phyloP scores from a whole-genome alignment of 1,140 invertebrate genomes.

The Philopotamus ludificatus region DNA sequence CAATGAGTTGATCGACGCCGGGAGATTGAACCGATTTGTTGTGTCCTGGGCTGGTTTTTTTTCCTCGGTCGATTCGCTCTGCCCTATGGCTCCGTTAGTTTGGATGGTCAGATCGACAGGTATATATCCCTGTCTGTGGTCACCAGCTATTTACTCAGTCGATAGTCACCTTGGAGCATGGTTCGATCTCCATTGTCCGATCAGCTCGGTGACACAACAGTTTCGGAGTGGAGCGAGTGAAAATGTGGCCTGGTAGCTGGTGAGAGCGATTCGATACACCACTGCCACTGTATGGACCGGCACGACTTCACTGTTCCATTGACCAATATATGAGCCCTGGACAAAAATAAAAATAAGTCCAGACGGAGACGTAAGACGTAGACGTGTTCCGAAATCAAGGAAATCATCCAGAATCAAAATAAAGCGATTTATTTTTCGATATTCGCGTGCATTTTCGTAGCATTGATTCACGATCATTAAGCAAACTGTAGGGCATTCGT shows the following conservation, averaged over 20 bases:
- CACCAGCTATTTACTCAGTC: not conserved
- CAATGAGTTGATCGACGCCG: not conserved
- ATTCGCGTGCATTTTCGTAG: not conserved
- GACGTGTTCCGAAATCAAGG: too few species aligned
- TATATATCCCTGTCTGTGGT: too few species aligned
- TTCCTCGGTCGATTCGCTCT: too few species aligned
- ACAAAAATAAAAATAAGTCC: too few species aligned
- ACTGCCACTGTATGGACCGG: constrained; percentile 4
- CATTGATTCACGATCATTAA: constrained; percentile 12
- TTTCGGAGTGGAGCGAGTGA: constrained; percentile 14
- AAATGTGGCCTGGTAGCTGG: constrained; percentile 16
- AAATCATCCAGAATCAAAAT: not conserved
- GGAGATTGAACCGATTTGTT: too few species aligned
- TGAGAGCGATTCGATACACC: constrained; percentile 27
- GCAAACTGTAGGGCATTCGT: constrained; percentile 25
- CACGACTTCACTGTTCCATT: constrained; percentile 15
- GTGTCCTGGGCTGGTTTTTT: too few species aligned
- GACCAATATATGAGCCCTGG: constrained; percentile 18
- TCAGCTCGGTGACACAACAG: constrained; percentile 12
- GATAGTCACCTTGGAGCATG: constrained; percentile 19
- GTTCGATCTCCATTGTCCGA: constrained; percentile 25
- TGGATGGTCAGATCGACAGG: too few species aligned
- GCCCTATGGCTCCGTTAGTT: too few species aligned
- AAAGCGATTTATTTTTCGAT: not conserved
- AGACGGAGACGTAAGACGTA: too few species aligned